Percentiles rank a stretch among this genome's conserved stretches.
These are phyloP conservation scores for Rousettus madagascariensis DNA, from an alignment of 2,797 vertebrate species.

Conservation along the genomic window DNA sequence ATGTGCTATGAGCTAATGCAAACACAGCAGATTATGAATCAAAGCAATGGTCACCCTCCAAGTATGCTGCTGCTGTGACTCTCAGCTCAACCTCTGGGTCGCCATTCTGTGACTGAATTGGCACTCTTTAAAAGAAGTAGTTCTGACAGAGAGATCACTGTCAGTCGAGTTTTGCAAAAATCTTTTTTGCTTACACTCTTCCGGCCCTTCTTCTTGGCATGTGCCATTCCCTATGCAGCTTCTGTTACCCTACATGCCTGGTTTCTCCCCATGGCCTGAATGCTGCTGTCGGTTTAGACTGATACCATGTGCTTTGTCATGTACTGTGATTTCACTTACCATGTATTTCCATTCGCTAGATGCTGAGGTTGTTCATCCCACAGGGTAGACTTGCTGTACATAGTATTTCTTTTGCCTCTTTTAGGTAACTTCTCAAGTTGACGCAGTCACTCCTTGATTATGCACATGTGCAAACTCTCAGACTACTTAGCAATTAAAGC, in stretches of 20 bases:
- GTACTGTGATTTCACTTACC: neutral
- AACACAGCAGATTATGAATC: neutral
- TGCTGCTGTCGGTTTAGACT: neutral
- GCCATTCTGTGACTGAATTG: neutral
- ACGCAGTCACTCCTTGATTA: neutral
- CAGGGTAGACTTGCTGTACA: neutral
- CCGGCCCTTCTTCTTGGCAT: neutral
- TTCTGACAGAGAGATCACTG: neutral
- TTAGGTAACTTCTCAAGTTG: neutral
- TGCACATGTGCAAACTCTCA: neutral
- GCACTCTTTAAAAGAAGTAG: conserved; percentile 11
- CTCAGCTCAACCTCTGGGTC: neutral
- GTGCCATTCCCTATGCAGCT: neutral
- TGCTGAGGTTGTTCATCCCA: neutral
- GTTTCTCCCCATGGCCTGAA: neutral
- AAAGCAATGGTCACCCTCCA: neutral
- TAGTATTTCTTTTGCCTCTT: neutral
- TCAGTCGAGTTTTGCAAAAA: neutral
- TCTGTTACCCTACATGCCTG: neutral
- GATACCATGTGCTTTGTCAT: neutral
- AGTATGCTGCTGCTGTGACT: neutral
- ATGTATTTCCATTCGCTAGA: neutral
- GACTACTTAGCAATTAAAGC: conserved; percentile 37
- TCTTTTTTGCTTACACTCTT: neutral
- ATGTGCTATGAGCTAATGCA: neutral